Conservation (phyloP, 2,888 invertebrate genomes). For the Ochropleura plecta region DNA sequence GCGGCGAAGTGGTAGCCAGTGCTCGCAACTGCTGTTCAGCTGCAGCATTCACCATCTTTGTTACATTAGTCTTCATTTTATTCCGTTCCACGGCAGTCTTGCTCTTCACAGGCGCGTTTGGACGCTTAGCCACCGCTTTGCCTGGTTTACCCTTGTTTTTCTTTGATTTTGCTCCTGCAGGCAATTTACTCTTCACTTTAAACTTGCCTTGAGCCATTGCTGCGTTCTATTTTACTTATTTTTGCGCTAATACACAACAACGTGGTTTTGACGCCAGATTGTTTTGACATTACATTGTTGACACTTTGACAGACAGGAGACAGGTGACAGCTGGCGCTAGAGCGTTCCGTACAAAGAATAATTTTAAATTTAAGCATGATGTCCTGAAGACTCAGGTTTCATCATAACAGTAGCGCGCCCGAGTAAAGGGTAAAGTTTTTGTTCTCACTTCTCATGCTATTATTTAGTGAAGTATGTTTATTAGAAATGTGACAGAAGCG, state of each 20-base stretch:
- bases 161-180: constrained; percentile 89
- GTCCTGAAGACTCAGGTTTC: neutral
- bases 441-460: constrained; percentile 4
- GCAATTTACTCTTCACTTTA: constrained; percentile 92
- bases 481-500: neutral
- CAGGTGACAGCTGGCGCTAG: constrained; percentile 10
- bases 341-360: constrained; percentile 14
- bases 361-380: constrained; percentile 7
- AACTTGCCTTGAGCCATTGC: constrained; percentile 93
- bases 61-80: constrained; percentile 92
- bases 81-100: constrained; percentile 91
- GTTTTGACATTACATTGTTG: constrained; percentile 9
- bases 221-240: constrained; percentile 20
- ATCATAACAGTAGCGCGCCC: neutral
- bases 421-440: neutral
- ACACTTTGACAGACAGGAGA: too few relatives aligned
- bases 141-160: constrained; percentile 90
- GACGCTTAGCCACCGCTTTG: constrained; percentile 90
- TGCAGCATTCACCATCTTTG: constrained; percentile 93
- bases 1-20: constrained; percentile 88
- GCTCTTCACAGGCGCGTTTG: constrained; percentile 92
- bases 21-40: constrained; percentile 92
- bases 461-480: neutral
- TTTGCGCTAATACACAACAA: constrained; percentile 24
- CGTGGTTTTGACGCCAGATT: constrained; percentile 39